Base-by-base conservation (phyloP, 2,888 invertebrate genomes). In the Pyralis farinalis region DNA sequence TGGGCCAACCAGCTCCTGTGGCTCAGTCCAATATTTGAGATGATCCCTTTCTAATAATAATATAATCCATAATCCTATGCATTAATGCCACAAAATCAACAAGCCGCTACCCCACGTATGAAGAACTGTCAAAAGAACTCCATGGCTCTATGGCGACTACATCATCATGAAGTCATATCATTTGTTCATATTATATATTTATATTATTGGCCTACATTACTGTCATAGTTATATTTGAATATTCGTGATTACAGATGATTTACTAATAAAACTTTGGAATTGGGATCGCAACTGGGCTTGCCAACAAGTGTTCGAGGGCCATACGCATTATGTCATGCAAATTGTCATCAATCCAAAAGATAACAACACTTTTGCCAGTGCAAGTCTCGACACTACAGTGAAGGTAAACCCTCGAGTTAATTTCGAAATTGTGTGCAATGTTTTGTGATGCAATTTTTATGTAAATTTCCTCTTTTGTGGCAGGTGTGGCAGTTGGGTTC, bases 241-340 rank as follows among this genome's bases (percentile, higher is more conserved):
- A 12, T 22, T 4, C 25, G 20, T 29, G 21, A 1, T 7, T 12
- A 38, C 77, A 97, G 99, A 99, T 91, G 99, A 99, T 71, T 96
- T 99, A 95, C 88, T 97, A 40, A 98, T 99, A 49, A 99, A 99
- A 79, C 81, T 99, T 44, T 99, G 99, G 99, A 99, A 99, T 79
- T 99, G 99, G 99, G 99, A 99, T 40, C 98, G 98, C 73, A 93
- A 96, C 64, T 99, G 99, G 99, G 92, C 95, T 0, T 97, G 98
- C 63, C 98, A 99, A 71, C 98, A 99, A 76, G 96, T 98, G 8
- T 99, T 99, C 73, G 99, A 99, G 72, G 99, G 99, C 0, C 99
- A 99, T 87, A 97, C 98, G 0, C 99, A 99, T 81, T 99, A 99
- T 71, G 98, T 99, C 1, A 99, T 99, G 99, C 99, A 99, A 83